These are phyloP conservation scores for Glyptemys insculpta DNA, from an alignment of 2,797 vertebrate species.

Conservation along the genomic window DNA sequence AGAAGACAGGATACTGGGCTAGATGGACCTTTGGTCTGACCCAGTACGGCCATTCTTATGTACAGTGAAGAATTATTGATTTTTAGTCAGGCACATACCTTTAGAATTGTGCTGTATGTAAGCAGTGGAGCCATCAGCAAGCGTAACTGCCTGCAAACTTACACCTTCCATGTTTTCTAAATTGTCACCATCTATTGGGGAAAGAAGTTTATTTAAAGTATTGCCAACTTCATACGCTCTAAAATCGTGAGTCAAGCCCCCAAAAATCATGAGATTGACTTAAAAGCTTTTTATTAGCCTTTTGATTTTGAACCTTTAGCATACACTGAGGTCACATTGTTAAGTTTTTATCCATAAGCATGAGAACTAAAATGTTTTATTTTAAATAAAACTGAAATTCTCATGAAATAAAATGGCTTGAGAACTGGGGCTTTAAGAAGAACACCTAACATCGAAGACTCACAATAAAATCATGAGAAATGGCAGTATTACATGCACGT, in stretches of 20 bases:
- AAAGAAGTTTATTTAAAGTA: constrained; percentile 32
- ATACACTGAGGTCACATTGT: not conserved
- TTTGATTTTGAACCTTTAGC: not conserved
- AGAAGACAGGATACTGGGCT: not conserved
- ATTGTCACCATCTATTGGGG: constrained; percentile 91
- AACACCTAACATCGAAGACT: not conserved
- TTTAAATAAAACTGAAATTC: not conserved
- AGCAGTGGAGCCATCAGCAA: constrained; percentile 97
- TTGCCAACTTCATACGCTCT: not conserved
- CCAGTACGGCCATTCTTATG: too few species aligned
- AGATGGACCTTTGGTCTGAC: too few species aligned
- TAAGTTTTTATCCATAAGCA: not conserved
- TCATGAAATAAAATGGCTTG: not conserved
- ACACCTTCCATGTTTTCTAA: constrained; percentile 97
- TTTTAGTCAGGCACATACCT: constrained; percentile 77
- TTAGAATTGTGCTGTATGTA: constrained; percentile 98
- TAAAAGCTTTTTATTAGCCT: not conserved
- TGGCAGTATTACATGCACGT: not conserved
- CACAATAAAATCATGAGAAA: not conserved
- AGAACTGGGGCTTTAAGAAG: not conserved
- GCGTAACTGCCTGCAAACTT: constrained; percentile 97
- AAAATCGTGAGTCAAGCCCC: not conserved
- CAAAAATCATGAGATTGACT: not conserved
- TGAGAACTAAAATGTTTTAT: not conserved
- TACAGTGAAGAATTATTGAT: not conserved